Evolutionary conservation across 2,113 vertebrate species (phyloP), one percentile per base, ranked within the genome.

Genomic region (Carassius carassius): DNA sequence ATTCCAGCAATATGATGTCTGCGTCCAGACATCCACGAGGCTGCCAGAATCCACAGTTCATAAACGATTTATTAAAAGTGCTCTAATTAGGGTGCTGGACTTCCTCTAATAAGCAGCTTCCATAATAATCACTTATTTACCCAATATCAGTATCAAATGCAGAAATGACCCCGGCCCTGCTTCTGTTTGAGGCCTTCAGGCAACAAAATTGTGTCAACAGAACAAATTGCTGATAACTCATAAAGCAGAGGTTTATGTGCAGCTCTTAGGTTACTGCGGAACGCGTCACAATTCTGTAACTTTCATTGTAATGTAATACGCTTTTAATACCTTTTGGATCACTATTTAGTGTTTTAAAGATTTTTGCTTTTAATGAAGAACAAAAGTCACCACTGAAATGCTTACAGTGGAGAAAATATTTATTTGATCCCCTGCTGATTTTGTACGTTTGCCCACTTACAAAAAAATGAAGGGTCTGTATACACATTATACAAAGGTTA

Each of bases 21-120:
- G 72, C 86, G 87, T 89, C 88, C 70, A 67, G 86, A 84, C 85
- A 87, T 81, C 88, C 86, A 85, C 25, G 73, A 87, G 21, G 23
- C 60, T 85, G 87, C 90, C 90, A 91, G 91, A 89, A 60, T 88
- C 85, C 74, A 88, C 87, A 89, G 86, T 86, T 83, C 84, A 80
- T 54, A 65, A 78, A 74, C 86, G 67, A 88, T 85, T 89, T 86
- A 90, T 79, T 86, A 83, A 84, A 88, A 82, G 72, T 69, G 74
- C 17, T 63, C 21, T 88, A 88, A 88, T 89, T 91, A 89, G 67
- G 69, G 69, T 73, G 84, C 29, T 4, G 81, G 25, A 2, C 75
- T 51, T 89, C 88, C 74, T 84, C 47, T 32, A 44, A 56, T 62
- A 62, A 62, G 32, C 67, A 21, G 32, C 78, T 25, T 58, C 58